Evolutionary conservation across 2,113 vertebrate genomes (phyloP).

Genomic region (Speoplatyrhinus poulsoni): DNA sequence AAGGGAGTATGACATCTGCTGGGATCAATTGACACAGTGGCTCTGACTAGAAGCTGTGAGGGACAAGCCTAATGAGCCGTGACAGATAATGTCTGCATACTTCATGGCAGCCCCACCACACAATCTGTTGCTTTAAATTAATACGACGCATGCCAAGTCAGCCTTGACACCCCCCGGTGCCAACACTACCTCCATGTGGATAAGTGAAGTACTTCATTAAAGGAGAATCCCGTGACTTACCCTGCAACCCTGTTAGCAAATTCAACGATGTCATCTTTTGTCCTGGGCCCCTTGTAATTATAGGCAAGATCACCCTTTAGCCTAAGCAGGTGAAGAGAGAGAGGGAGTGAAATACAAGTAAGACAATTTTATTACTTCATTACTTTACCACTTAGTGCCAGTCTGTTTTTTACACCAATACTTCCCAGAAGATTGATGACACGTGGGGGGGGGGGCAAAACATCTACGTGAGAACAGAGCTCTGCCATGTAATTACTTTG

Average conservation of each 20-base stretch:
- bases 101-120: no score
- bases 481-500: neutral
- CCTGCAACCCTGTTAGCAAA: conserved; percentile 96
- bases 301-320: conserved; percentile 94
- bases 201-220: neutral
- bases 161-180: neutral
- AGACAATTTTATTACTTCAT: neutral
- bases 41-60: conserved; percentile 46
- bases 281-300: conserved; percentile 94
- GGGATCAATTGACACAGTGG: conserved; percentile 50
- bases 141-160: neutral
- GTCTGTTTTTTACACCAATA: neutral
- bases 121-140: no score
- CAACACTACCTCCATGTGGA: neutral
- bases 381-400: neutral
- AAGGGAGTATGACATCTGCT: conserved; percentile 51
- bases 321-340: conserved; percentile 57
- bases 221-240: conserved; percentile 73
- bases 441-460: neutral
- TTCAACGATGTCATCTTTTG: conserved; percentile 96
- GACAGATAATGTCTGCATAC: conserved; percentile 28
- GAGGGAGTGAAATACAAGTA: neutral
- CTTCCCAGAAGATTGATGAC: neutral
- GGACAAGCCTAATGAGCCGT: conserved; percentile 35
- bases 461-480: neutral